Evolutionary conservation across 2,888 invertebrate species (phyloP).

Genomic region (Sipunculus nudus): DNA sequence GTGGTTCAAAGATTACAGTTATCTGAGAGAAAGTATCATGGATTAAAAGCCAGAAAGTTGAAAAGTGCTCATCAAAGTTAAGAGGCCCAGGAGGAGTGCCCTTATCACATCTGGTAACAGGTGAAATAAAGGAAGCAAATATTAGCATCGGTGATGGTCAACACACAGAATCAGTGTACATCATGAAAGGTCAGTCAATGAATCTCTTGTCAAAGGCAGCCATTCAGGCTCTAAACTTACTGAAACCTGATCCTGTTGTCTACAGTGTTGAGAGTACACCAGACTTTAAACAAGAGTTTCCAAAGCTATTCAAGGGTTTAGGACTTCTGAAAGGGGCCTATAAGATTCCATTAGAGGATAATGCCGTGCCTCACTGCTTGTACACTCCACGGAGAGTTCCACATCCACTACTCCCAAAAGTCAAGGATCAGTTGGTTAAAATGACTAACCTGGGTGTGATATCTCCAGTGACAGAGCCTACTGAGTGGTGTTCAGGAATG

Average conservation of each 20-base stretch:
- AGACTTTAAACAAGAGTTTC: not conserved
- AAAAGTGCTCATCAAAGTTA: not conserved
- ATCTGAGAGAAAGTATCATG: not conserved
- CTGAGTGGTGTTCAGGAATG: slow-evolving; percentile 57
- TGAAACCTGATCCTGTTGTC: not conserved
- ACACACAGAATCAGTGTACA: slow-evolving; percentile 1
- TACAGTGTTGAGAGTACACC: not conserved
- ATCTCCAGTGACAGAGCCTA: slow-evolving; percentile 47
- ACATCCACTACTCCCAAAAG: slow-evolving; percentile 46
- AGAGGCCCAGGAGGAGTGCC: slow-evolving; percentile 1
- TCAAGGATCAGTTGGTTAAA: slow-evolving; percentile 49
- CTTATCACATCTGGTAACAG: not conserved
- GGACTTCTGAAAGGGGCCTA: too few species aligned
- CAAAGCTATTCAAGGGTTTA: too few species aligned
- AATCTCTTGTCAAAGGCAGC: not conserved
- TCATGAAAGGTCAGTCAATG: not conserved
- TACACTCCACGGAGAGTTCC: slow-evolving; percentile 51
- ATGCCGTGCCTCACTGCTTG: slow-evolving; percentile 45
- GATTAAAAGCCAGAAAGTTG: not conserved
- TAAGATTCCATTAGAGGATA: slow-evolving; percentile 14
- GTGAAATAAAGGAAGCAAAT: not conserved
- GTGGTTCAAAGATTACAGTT: slow-evolving; percentile 32
- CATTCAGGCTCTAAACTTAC: not conserved
- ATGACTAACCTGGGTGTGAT: slow-evolving; percentile 47
- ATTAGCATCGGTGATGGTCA: not conserved